phyloP scores from a whole-genome alignment of 2,888 invertebrate genomes.

The Cyclophora albipunctata region DNA sequence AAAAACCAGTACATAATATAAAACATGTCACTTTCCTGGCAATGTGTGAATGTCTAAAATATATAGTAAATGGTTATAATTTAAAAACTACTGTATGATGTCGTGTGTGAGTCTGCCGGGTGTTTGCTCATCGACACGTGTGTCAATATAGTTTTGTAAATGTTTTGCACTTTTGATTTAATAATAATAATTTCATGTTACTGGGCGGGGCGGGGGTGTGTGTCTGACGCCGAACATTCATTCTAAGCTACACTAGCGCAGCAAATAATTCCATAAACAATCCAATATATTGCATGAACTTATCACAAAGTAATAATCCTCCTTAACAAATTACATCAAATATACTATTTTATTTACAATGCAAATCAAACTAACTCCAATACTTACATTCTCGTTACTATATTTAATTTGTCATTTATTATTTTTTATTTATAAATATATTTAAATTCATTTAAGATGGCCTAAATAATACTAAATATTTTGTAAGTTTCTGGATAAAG shows the following conservation, averaged over 20 bases:
- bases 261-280: slow-evolving; percentile 39
- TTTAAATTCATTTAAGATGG: slow-evolving; percentile 66
- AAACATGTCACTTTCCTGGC: slow-evolving; percentile 2
- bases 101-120: no score
- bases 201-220: no score
- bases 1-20: slow-evolving; percentile 28
- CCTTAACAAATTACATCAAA: slow-evolving; percentile 41
- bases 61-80: no score
- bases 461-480: slow-evolving; percentile 62
- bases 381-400: slow-evolving; percentile 54
- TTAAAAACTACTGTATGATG: no score
- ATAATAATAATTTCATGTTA: no score
- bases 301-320: slow-evolving; percentile 54
- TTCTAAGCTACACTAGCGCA: slow-evolving; percentile 41
- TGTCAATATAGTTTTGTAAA: background rate
- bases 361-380: slow-evolving; percentile 61
- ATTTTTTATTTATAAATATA: slow-evolving; percentile 54
- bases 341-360: slow-evolving; percentile 64
- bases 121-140: no score
- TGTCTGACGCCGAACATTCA: background rate
- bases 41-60: no score
- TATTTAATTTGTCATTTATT: slow-evolving; percentile 68
- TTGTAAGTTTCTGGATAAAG: slow-evolving; percentile 25
- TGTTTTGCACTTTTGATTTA: no score
- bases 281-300: slow-evolving; percentile 62